Conservation (phyloP, 2,888 invertebrate genomes). For the Agrotis puta region DNA sequence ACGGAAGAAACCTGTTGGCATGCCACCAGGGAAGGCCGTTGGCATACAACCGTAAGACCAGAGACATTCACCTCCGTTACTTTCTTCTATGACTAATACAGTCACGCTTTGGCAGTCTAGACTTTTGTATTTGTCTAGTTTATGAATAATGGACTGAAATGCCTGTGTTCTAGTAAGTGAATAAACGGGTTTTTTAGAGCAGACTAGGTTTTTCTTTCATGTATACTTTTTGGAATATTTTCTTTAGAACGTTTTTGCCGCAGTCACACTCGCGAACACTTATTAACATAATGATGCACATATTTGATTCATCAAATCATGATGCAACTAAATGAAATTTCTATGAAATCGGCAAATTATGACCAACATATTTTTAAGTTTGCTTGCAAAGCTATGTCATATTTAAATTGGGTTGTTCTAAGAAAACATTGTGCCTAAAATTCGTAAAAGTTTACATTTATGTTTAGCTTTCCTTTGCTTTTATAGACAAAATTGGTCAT, state of each 20-base stretch:
- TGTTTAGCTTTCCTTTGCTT: neutral
- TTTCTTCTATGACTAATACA: conserved; percentile 69
- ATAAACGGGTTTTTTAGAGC: conserved; percentile 4
- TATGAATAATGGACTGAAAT: conserved; percentile 54
- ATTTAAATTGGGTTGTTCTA: neutral
- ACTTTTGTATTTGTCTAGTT: conserved; percentile 51
- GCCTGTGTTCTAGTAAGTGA: neutral
- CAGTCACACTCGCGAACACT: neutral
- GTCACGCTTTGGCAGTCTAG: conserved; percentile 56
- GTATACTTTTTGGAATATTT: neutral
- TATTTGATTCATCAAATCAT: conserved; percentile 42
- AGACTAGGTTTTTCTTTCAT: neutral
- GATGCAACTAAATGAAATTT: conserved; percentile 27
- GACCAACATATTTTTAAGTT: neutral
- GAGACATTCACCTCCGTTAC: conserved; percentile 72
- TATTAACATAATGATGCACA: neutral
- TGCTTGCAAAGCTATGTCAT: neutral
- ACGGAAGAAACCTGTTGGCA: conserved; percentile 56
- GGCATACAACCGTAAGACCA: conserved; percentile 62
- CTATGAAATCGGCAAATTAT: neutral
- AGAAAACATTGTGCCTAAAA: neutral
- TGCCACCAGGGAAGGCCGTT: conserved; percentile 60
- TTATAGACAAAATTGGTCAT: neutral
- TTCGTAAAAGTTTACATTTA: neutral
- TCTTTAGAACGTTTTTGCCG: neutral